Base-by-base conservation (phyloP, 2,888 invertebrate species). In the Ochropleura plecta region DNA sequence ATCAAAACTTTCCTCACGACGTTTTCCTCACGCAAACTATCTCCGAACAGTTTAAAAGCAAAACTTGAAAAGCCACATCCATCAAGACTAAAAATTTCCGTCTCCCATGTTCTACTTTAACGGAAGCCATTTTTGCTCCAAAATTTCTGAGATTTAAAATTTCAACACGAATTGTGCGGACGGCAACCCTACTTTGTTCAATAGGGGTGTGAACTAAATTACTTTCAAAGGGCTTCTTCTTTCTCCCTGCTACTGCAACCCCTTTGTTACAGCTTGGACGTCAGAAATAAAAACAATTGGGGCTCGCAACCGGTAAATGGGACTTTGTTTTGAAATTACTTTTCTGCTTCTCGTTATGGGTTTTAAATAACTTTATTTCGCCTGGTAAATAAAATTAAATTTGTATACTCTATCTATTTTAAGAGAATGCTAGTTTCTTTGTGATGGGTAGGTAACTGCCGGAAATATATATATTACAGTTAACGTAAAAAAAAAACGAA, bases 221-320 rank as follows among this genome's bases (percentile, higher is more conserved):
- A 83, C 71, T 73, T 70, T 18, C 8, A 76, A 82, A 86, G 63
- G 48, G 79, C 44, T 70, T 73, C 79, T 82, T 77, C 67, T 79
- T 64, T 9, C 49, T 18, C 18, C 81, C 71, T 76, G 73, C 65
- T n/a, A 62, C 59, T 86, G 74, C 73, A 82, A 75, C 65, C 70
- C 81, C 79, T 80, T 83, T 72, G 48, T 63, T 59, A 59, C 59
- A 69, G 63, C 42, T 74, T 62, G 68, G 64, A 74, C 79, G 78
- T 83, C 72, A 70, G 65, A 84, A 86, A 83, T 83, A 79, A 84
- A 69, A 77, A 70, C 74, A 66, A 68, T 73, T 68, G 60, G 48
- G 44, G 51, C 59, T 59, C 69, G 57, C 60, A 66, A 59, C 49
- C 44, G 55, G 55, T 18, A 77, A 86, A 79, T 72, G 73, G 66